These are phyloP conservation scores for Drosophila nigricruria DNA, from an alignment of 2,888 invertebrate species.

Conservation along the genomic window DNA sequence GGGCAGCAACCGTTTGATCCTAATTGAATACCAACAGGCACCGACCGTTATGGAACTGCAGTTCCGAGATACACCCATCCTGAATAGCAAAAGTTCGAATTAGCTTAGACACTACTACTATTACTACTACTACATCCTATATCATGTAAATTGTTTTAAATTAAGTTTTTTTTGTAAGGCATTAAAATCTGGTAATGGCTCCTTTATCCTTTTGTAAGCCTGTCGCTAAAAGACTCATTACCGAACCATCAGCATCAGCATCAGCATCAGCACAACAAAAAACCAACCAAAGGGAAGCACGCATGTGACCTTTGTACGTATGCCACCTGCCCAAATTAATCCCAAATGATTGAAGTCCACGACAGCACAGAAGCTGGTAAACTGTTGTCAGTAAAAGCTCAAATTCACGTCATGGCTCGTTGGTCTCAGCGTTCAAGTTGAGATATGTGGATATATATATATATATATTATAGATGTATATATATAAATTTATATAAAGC, in stretches of 20 bases:
- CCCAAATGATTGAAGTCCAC: slow-evolving; percentile 77
- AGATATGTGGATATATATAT: slow-evolving; percentile 25
- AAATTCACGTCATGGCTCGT: slow-evolving; percentile 57
- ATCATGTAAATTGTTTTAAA: slow-evolving; percentile 55
- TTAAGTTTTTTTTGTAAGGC: slow-evolving; percentile 54
- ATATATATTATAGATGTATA: neutral
- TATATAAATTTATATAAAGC: neutral
- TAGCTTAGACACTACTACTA: slow-evolving; percentile 15
- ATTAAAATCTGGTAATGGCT: slow-evolving; percentile 60
- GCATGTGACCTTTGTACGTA: slow-evolving; percentile 68
- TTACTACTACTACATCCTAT: slow-evolving; percentile 13
- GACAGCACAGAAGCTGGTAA: slow-evolving; percentile 53
- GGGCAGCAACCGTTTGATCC: slow-evolving; percentile 87
- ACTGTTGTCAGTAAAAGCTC: slow-evolving; percentile 47
- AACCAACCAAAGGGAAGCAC: slow-evolving; percentile 8
- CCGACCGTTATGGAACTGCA: slow-evolving; percentile 82
- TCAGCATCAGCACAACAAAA: neutral
- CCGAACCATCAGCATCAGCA: slow-evolving; percentile 9
- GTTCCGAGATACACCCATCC: slow-evolving; percentile 84
- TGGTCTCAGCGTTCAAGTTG: slow-evolving; percentile 42
- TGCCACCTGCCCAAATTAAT: slow-evolving; percentile 68
- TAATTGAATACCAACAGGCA: slow-evolving; percentile 87
- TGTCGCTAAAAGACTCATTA: slow-evolving; percentile 65
- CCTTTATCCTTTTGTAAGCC: slow-evolving; percentile 48
- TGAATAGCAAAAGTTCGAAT: slow-evolving; percentile 66